Percentiles rank a stretch among this genome's conserved stretches.
Conservation (phyloP, 2,888 invertebrate species). For the Melinopterus prodromus region DNA sequence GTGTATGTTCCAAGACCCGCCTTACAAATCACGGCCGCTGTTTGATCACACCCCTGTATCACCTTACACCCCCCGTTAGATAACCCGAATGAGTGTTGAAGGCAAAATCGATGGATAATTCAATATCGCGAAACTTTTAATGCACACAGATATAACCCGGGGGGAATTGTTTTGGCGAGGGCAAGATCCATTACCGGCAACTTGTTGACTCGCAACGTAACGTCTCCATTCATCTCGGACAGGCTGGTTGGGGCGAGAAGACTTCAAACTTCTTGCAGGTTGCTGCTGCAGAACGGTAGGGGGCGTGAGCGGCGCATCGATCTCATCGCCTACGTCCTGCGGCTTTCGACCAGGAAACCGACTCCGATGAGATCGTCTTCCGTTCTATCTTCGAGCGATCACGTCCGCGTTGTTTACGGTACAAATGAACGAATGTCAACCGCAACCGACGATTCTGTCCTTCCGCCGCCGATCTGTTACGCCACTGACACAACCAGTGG, state of each 20-base stretch:
- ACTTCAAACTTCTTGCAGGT: neutral
- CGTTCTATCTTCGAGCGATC: neutral
- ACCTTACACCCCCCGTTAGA: neutral
- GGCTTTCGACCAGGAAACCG: neutral
- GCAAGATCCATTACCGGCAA: constrained; percentile 15
- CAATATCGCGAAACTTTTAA: constrained; percentile 4
- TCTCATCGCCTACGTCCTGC: neutral
- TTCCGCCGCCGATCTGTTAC: too few species aligned
- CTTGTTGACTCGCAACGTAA: constrained; percentile 21
- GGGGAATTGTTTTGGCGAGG: neutral
- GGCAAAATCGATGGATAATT: neutral
- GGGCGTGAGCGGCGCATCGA: neutral
- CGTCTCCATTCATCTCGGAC: constrained; percentile 26
- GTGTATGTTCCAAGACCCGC: neutral
- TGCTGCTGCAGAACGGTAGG: neutral
- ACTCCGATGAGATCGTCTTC: neutral
- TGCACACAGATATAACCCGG: neutral
- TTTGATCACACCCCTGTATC: neutral
- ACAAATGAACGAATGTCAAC: neutral
- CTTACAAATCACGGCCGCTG: neutral
- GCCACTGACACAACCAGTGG: too few species aligned
- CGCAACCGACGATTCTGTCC: neutral
- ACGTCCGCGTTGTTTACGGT: neutral
- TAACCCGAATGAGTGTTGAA: neutral
- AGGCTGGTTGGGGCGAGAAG: neutral